Base-by-base conservation (phyloP, 2,113 vertebrate genomes). In the Hyperopisus bebe region DNA sequence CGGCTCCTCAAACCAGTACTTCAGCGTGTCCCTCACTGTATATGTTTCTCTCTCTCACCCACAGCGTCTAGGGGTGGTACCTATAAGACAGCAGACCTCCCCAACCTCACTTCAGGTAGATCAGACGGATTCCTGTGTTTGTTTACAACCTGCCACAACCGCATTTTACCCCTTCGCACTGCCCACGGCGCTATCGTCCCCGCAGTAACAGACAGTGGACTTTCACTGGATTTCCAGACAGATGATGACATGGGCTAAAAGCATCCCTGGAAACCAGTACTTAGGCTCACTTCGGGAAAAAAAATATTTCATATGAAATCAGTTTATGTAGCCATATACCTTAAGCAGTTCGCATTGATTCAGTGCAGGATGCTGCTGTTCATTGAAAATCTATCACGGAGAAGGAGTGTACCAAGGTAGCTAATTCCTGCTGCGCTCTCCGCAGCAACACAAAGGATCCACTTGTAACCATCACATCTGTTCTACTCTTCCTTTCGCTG, bases 91-190 rank as follows among this genome's bases (percentile, higher is more conserved):
- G 66, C 90, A 92, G 91, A 88, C 91, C 93, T 90, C 92, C 90
- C 91, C 89, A 90, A 88, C 90, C 88, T 90, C 51, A 87, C 89
- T 51, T 85, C 92, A 92, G 92, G 89, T 89, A 89, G 21, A 47
- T 42, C 44, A 77, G 46, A 42, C 50, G 46, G 89, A 55, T 90
- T 92, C 94, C 92, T 91, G 89, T 92, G 93, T 92, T 92, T 95
- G 94, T 96, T 96, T 95, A 95, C 94, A 94, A 92, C 92, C 86
- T 86, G 17, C 92, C 92, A 91, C 90, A 86, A 77, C 92, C 93
- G 93, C 93, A 94, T 94, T 92, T 86, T 92, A 92, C 90, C 82
- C 93, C 89, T 7, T 3, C 27, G 44, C 39, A 85, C 21, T 21
- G 48, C 11, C 39, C 31, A 53, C 88, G 53, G 88, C 50, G 77